A percentile compares a stretch with the other conserved stretches of the same genome.
Conservation (phyloP, 2,888 invertebrate genomes). For the Cepaea hortensis region DNA sequence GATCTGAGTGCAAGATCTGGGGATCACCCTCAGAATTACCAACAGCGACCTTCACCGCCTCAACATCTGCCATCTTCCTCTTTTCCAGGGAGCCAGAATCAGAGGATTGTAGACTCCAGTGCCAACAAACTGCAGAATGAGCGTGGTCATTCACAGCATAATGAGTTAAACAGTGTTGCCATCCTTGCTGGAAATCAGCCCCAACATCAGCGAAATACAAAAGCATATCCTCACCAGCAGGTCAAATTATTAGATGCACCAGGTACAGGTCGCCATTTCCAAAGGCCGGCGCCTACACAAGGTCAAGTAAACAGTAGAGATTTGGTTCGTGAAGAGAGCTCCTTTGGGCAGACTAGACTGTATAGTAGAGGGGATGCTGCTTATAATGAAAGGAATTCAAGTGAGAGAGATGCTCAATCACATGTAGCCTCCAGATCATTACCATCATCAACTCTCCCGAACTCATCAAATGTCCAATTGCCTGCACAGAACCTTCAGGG, state of each 20-base stretch:
- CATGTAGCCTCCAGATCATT: conserved; percentile 9
- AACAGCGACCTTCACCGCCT: conserved; percentile 17
- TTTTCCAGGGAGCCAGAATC: conserved; percentile 4
- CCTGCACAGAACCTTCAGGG: neutral
- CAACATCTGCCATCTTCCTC: conserved; percentile 1
- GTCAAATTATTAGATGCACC: conserved; percentile 43
- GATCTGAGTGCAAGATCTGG: conserved; percentile 3
- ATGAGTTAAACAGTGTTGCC: neutral
- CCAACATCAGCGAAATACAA: conserved; percentile 19
- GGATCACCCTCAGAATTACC: neutral
- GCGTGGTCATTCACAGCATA: neutral
- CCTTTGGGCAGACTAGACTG: neutral
- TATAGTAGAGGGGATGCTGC: conserved; percentile 8
- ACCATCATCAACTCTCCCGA: conserved; percentile 24
- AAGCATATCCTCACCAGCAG: conserved; percentile 22
- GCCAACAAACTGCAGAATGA: neutral
- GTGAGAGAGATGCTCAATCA: conserved; percentile 13
- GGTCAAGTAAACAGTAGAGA: neutral
- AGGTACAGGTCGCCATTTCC: conserved; percentile 13
- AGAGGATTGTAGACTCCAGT: conserved; percentile 1
- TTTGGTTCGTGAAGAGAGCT: conserved; percentile 1
- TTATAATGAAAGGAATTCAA: conserved; percentile 12
- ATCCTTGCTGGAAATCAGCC: neutral
- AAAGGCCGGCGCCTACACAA: conserved; percentile 10
- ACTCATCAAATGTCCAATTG: conserved; percentile 11